These are phyloP conservation scores for Drosophila miranda DNA, from an alignment of 1,140 invertebrate species.

Conservation along the genomic window DNA sequence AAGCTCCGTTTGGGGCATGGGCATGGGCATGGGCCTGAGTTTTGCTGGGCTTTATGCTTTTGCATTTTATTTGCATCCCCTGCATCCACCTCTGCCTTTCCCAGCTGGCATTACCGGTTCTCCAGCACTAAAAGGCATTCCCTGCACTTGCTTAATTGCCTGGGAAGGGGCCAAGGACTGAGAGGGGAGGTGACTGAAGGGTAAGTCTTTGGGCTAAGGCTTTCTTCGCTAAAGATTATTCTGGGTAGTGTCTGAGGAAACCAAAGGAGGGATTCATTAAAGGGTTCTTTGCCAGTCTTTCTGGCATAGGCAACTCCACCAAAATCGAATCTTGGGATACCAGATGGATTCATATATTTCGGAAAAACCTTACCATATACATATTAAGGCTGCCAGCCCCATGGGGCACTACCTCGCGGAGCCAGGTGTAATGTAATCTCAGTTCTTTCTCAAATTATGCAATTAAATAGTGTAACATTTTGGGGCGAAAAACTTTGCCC, in stretches of 20 bases:
- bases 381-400: too few species aligned
- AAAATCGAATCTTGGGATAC: too few species aligned
- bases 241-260: too few species aligned
- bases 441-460: conserved; percentile 69
- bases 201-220: too few species aligned
- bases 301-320: too few species aligned
- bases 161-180: conserved; percentile 17
- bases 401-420: not conserved
- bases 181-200: not conserved
- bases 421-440: conserved; percentile 58
- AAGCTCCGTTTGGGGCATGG: conserved; percentile 29
- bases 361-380: too few species aligned
- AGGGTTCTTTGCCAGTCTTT: too few species aligned
- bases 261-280: too few species aligned
- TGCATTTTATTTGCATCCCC: conserved; percentile 69
- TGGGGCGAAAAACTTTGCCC: conserved; percentile 53
- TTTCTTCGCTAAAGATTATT: too few species aligned
- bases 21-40: not conserved
- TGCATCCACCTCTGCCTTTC: conserved; percentile 8
- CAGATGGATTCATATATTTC: too few species aligned
- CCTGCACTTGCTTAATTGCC: conserved; percentile 70
- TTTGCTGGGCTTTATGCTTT: conserved; percentile 64
- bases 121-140: conserved; percentile 32
- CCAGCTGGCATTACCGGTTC: conserved; percentile 8
- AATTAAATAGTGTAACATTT: conserved; percentile 74